Base-by-base conservation (phyloP, 1,140 invertebrate genomes). In the Meloidogyne hapla region DNA sequence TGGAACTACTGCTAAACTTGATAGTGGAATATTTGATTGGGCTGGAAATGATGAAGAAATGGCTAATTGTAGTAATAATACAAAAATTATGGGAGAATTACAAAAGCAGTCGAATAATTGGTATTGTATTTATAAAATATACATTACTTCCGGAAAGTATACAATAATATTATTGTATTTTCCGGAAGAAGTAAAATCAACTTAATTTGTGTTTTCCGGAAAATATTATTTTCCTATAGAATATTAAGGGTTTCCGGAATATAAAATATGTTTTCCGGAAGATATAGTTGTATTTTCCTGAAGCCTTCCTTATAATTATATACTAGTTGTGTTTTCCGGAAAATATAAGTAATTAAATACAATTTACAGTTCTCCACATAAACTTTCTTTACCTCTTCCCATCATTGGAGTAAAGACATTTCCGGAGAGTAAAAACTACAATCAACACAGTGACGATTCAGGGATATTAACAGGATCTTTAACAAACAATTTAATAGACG, bases 21-120 rank as follows among this genome's bases (percentile, higher is more conserved):
- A 77, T 56, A 77, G 75, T 66, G 75, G 75, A 13, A 69, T 77
- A 56, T 77, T 77, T 33, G 75, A 77, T 28, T 69, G 61, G 48
- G 73, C 10, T 45, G 45, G 69, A 5, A 73, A 64, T 61, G 56
- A 73, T 64, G 56, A 48, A 13, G 70, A 73, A 65, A 40, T 48
- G 15, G 18, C 12, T 9, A n/a, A 15, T 25, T 48, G 10, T 23
- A 38, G 68, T 69, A 45, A 5, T 68, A 69, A 45, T 15, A 26
- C 23, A 28, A 33, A 70, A 33, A 13, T 45, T 10, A 12, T 26
- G 67, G 21, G 23, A 1, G 25, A 28, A 15, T 18, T 45, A 45
- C 40, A 26, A 28, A 42, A 70, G 40, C 8, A 48, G n/a, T 3
- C 12, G 38, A 23, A 33, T 45, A 26, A 45, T 33, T 15, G 23